Percentiles rank a stretch among this genome's conserved stretches.
Evolutionary conservation across 2,113 vertebrate genomes (phyloP).

Genomic region (Corvus moneduloides): DNA sequence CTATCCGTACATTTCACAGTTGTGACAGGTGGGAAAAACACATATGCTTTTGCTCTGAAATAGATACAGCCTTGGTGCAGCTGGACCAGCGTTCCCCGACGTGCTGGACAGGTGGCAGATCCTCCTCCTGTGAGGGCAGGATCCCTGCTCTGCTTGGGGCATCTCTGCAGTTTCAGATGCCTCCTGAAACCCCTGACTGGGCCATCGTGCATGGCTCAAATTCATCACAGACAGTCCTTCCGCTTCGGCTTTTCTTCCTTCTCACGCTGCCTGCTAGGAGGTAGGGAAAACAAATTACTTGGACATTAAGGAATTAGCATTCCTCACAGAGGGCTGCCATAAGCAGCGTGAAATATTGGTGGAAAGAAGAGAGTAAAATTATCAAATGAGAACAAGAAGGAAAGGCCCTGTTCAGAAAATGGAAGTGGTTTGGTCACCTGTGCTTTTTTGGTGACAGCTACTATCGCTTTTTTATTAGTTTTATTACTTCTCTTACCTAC

Average conservation of each 20-base stretch:
- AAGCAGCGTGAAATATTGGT: neutral
- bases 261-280: neutral
- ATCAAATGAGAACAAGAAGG: neutral
- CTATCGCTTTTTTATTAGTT: neutral
- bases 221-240: neutral
- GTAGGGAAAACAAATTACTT: neutral
- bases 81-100: neutral
- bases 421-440: neutral
- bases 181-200: neutral
- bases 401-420: neutral
- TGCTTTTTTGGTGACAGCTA: neutral
- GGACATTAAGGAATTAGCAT: neutral
- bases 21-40: conserved; percentile 33
- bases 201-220: fast-evolving
- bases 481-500: neutral
- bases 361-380: neutral
- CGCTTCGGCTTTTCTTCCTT: fast-evolving
- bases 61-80: neutral
- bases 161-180: neutral
- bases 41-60: conserved; percentile 3
- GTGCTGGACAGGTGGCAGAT: neutral
- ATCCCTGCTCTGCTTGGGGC: neutral
- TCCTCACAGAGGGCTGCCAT: neutral
- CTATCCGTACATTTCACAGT: conserved; percentile 33
- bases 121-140: neutral